A percentile compares a stretch with the other conserved stretches of the same genome.
phyloP scores from a whole-genome alignment of 1,140 invertebrate species.

The Zaprionus ghesquierei region DNA sequence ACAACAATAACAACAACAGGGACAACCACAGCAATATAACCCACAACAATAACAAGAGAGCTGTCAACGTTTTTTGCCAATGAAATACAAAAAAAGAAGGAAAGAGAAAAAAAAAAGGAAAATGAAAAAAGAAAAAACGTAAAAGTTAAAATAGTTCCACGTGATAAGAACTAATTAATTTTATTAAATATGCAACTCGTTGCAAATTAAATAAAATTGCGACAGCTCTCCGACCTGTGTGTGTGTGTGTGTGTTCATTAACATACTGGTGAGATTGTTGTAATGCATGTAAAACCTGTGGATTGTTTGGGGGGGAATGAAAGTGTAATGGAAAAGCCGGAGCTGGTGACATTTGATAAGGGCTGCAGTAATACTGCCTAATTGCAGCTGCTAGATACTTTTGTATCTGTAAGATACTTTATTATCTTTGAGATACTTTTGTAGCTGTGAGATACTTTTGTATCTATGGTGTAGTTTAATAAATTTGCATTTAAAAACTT shows the following conservation, averaged over 20 bases:
- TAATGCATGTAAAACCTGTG: too few relatives aligned
- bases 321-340: too few relatives aligned
- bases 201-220: not conserved
- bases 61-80: not conserved
- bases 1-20: not conserved
- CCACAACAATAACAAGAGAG: not conserved
- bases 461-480: too few relatives aligned
- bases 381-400: too few relatives aligned
- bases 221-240: not conserved
- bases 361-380: not conserved
- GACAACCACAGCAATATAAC: not conserved
- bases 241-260: not conserved
- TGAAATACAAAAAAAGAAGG: not conserved
- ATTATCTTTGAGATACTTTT: too few relatives aligned
- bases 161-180: not conserved
- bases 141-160: not conserved
- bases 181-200: not conserved
- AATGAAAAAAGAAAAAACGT: not conserved
- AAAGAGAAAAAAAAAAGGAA: not conserved
- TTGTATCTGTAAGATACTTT: too few relatives aligned
- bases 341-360: too few relatives aligned
- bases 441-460: too few relatives aligned
- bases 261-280: too few relatives aligned
- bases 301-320: too few relatives aligned
- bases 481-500: not conserved